Percentiles rank a stretch among this genome's conserved stretches.
Conservation (phyloP, 1,140 invertebrate genomes). For the Bombyx mori region ASM3026992v2 NC_085110.1:11455001-11455500, state of each 20-base stretch:
- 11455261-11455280: not conserved
- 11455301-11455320: not conserved
- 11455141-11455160: constrained; percentile 97
- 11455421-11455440: too few relatives aligned
- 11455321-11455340: not conserved
- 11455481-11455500: too few relatives aligned
- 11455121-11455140: constrained; percentile 94
- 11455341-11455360: too few relatives aligned
- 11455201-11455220: constrained; percentile 80
- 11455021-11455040: constrained; percentile 89
- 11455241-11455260: constrained; percentile 8
- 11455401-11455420: too few relatives aligned
- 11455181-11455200: constrained; percentile 96
- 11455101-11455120: constrained; percentile 90
- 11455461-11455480: too few relatives aligned
- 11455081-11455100: constrained; percentile 89
- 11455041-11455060: constrained; percentile 84
- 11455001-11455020: constrained; percentile 92
- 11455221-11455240: constrained; percentile 72
- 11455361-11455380: too few relatives aligned
- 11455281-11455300: not conserved
- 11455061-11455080: constrained; percentile 86
- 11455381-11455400: too few relatives aligned
- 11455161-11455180: constrained; percentile 98
- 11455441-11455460: too few relatives aligned